Base-by-base conservation (phyloP, 2,888 invertebrate species). In the Torymus texanus region DNA sequence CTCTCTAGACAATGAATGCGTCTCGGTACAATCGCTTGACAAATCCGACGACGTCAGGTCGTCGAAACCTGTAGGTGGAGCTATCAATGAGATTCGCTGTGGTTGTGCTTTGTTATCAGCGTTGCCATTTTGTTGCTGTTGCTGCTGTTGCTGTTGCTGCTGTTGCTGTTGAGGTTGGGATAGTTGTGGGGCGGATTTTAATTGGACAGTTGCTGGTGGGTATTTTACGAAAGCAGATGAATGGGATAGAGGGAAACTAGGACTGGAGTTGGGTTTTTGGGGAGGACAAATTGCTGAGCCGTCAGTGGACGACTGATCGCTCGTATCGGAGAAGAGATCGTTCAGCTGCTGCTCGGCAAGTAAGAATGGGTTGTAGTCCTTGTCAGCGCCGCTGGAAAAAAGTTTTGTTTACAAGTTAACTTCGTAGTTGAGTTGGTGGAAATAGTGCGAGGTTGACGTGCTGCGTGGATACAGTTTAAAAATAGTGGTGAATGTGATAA, bases 331-430 rank as follows among this genome's bases (percentile, higher is more conserved):
- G 91, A 96, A 93, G 55, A 96, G 92, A 87, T 96, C 95, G 91
- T 94, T 94, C 91, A 96, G 93, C 91, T 96, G 96, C 83, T 94
- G 94, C 91, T 96, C 95, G 67, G 96, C 96, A 83, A 94, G 93
- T 84, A 93, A 91, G 90, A 95, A 96, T 71, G 96, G 96, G 90
- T 96, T 95, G 90, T 96, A 95, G 85, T 90, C 92, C 85, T 93
- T 92, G 84, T 79, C 75, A n/a, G 83, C 80, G 21, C 88, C 87
- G 51, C 88, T 88, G 87, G 59, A 88, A 88, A 78, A 21, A 76
- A 81, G 62, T 62, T 13, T 5, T 65, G 68, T 55, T 66, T 41
- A 24, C 63, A 21, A 29, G 29, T 75, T 58, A 51, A 14, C 53
- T 41, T 29, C 5, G 5, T 29, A 3, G 29, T 29, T 4, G 29